phyloP scores from a whole-genome alignment of 2,113 vertebrate species.

The Mormoops blainvillei region DNA sequence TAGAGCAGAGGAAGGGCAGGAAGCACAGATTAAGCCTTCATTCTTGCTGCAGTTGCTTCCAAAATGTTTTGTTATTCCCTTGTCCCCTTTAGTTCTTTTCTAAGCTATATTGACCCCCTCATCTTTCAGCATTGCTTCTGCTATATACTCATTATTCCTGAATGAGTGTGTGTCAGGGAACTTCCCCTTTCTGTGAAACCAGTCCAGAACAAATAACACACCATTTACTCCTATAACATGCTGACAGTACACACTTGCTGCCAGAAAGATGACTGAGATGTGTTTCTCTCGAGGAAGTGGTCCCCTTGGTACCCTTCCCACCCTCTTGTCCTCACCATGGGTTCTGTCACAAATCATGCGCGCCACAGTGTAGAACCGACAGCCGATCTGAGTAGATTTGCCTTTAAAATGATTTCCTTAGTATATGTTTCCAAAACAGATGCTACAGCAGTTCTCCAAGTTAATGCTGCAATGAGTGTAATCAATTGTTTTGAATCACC shows the following conservation, averaged over 20 bases:
- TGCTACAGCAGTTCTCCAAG: neutral
- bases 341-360: neutral
- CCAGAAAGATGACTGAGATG: neutral
- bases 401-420: neutral
- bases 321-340: neutral
- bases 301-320: neutral
- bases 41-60: slow-evolving; percentile 28
- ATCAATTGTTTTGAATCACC: slow-evolving; percentile 5
- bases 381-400: neutral
- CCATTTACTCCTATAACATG: neutral
- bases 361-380: neutral
- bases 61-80: slow-evolving; percentile 30
- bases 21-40: slow-evolving; percentile 41
- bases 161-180: slow-evolving; percentile 26
- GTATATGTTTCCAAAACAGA: neutral
- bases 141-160: slow-evolving; percentile 5
- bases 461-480: neutral
- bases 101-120: neutral
- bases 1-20: slow-evolving; percentile 15
- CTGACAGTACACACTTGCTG: neutral
- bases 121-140: slow-evolving; percentile 24
- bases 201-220: neutral
- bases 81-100: slow-evolving; percentile 48
- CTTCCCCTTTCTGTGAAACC: slow-evolving; percentile 22
- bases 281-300: neutral